Evolutionary conservation across 2,113 vertebrate genomes (phyloP), one percentile per base, ranked within the genome.

Genomic region (Stigmatopora argus): DNA sequence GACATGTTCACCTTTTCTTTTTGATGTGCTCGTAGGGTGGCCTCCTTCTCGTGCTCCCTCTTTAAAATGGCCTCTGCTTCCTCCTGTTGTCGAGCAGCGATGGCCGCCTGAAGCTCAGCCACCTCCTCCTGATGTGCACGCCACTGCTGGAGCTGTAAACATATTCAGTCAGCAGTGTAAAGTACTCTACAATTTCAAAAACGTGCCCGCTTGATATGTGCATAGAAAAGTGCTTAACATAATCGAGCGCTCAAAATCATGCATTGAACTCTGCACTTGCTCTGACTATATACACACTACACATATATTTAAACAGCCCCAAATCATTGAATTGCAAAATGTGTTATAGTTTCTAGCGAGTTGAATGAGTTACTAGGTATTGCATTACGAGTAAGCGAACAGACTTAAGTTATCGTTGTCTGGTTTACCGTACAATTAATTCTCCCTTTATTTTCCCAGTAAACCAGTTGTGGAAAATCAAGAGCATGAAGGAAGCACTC

Each of bases 41-140:
- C 66, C 69, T 95, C 92, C 69, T 85, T 93, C 41, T 93, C 88
- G 59, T 81, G 91, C 83, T 88, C 87, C 4, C 87, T 87, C 81
- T 82, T 94, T 66, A 91, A 72, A 70, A 85, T 85, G 51, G 91
- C 90, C 44, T 92, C 81, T 73, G 93, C 84, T 75, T 91, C 88
- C 73, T 92, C 90, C 69, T 84, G 91, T 75, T 87, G 92, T 83
- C 92, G 86, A 53, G 88, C 84, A 81, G 90, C 90, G 62, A 94
- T 83, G 64, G 91, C 89, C 75, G 91, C 92, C 86, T 98, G 94
- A 35, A 95, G 83, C 72, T 74, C 85, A 2, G 90, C 87, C 73
- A 91, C 86, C 83, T 96, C 94, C 81, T 95, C 92, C 86, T 96
- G 95, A 69, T 90, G 93, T 34, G 79, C 83, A 71, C 83, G 89